phyloP scores from a whole-genome alignment of 2,797 vertebrate species.

The Alauda arvensis region DNA sequence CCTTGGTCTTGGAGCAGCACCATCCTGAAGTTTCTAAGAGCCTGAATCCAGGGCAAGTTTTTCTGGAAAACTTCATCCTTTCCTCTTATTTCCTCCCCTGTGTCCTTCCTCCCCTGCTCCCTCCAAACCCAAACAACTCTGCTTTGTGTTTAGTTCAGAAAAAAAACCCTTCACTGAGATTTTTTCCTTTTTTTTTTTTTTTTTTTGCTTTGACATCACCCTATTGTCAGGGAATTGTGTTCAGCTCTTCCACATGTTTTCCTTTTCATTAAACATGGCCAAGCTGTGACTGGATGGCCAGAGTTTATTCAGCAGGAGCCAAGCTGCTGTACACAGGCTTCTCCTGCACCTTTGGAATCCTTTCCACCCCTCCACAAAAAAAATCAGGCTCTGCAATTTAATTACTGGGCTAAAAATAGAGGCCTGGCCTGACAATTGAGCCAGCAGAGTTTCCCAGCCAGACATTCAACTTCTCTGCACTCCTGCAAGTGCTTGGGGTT shows the following conservation, averaged over 20 bases:
- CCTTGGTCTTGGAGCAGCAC: background rate
- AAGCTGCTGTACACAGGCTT: background rate
- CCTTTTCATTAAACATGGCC: background rate
- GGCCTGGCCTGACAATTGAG: background rate
- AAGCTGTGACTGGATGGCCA: background rate
- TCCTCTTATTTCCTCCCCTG: background rate
- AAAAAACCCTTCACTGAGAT: conserved; percentile 33
- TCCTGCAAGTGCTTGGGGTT: background rate
- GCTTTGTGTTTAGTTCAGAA: conserved; percentile 53
- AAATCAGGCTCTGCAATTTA: background rate
- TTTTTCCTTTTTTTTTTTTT: background rate
- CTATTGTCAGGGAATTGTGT: conserved; percentile 37
- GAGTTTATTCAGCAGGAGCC: background rate
- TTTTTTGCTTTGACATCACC: conserved; percentile 27
- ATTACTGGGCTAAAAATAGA: background rate
- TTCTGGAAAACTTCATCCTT: background rate
- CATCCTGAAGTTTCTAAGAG: background rate
- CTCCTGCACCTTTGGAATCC: conserved; percentile 6
- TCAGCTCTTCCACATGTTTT: background rate
- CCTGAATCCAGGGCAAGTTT: background rate
- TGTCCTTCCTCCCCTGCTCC: conserved; percentile 43
- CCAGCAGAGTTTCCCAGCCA: background rate
- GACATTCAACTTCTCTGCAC: background rate
- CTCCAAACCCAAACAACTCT: conserved; percentile 50
- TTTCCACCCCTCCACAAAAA: background rate